Base-by-base conservation (phyloP, 2,797 vertebrate genomes). In the Sylvilagus floridanus region DNA sequence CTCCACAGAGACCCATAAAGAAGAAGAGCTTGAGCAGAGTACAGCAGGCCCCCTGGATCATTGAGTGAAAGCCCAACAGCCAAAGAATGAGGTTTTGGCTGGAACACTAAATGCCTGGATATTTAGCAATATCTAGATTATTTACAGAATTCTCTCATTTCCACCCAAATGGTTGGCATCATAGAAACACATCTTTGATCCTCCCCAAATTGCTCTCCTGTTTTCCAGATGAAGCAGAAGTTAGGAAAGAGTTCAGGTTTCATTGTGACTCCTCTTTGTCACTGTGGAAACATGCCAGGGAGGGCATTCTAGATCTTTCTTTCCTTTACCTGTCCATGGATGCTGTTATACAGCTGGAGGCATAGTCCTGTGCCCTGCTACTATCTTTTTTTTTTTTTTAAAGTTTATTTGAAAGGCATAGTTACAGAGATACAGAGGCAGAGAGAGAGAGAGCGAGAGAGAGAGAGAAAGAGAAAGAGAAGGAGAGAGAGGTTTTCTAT, bases 121-220 rank as follows among this genome's bases (percentile, higher is more conserved):
- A n/a, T 83, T 96, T 92, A 88, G n/a, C 73, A 96, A 30, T 79
- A 85, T 85, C 32, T 76, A n/a, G 75, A 72, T 90, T 93, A 92
- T 92, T 96, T 89, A 50, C 88, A 90, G 88, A 89, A 37, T 79
- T 91, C 91, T 84, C 60, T 63, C 7, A 35, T 95, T 84, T 90
- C 75, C 19, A 32, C 60, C 88, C 85, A 88, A 82, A 88, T 93
- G 47, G 88, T 94, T 88, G 90, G 50, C 66, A 35, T 93, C 19
- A 1, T 37, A 28, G 83, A 90, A 85, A 83, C n/a, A 42, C 47
- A 2, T 77, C 28, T 60, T 93, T 54, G 32, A 73, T 94, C 57
- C 30, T 88, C 5, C 14, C 37, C 50, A 63, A 69, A 42, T 62
- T 79, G 13, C 62, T 89, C n/a, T 84, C 91, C 28, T 86, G 21